A percentile compares a stretch with the other conserved stretches of the same genome.
These are phyloP conservation scores for Sphaeridia pumilis DNA, from an alignment of 2,888 invertebrate species.

Conservation along the genomic window DNA sequence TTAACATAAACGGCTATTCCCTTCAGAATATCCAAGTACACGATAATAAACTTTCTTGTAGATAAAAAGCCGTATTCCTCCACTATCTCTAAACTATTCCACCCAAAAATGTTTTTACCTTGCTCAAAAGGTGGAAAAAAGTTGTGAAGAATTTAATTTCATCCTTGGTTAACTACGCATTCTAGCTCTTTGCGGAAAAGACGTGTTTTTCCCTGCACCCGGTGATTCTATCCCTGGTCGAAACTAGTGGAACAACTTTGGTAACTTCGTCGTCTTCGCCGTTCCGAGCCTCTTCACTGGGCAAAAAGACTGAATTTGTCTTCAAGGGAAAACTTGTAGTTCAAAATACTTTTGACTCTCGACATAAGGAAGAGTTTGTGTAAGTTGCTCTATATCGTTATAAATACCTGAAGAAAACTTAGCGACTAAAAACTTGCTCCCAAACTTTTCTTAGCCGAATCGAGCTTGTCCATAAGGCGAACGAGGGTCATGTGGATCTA, in stretches of 20 bases:
- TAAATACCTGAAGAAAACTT: too few relatives aligned
- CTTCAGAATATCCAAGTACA: too few relatives aligned
- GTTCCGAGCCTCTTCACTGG: constrained; percentile 3
- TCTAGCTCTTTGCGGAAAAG: constrained; percentile 11
- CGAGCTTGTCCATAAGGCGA: constrained; percentile 11
- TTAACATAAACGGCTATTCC: too few relatives aligned
- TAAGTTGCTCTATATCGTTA: constrained; percentile 4
- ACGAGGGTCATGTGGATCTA: constrained; percentile 6
- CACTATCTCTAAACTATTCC: too few relatives aligned
- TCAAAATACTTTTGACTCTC: constrained; percentile 14
- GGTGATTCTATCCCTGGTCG: constrained; percentile 3
- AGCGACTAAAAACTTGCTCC: too few relatives aligned
- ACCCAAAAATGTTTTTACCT: too few relatives aligned
- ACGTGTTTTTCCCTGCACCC: constrained; percentile 9
- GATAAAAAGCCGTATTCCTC: too few relatives aligned
- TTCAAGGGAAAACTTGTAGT: constrained; percentile 12
- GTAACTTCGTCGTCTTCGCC: neutral
- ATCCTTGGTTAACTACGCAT: neutral
- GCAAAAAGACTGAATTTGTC: constrained; percentile 6
- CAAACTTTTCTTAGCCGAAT: constrained; percentile 1
- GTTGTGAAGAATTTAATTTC: neutral
- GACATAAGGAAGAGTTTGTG: constrained; percentile 13
- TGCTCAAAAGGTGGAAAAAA: constrained; percentile 1
- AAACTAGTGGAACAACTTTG: neutral
- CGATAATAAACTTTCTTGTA: too few relatives aligned